Base-by-base conservation (phyloP, 2,888 invertebrate species). In the Drosophila suboccidentalis region DNA sequence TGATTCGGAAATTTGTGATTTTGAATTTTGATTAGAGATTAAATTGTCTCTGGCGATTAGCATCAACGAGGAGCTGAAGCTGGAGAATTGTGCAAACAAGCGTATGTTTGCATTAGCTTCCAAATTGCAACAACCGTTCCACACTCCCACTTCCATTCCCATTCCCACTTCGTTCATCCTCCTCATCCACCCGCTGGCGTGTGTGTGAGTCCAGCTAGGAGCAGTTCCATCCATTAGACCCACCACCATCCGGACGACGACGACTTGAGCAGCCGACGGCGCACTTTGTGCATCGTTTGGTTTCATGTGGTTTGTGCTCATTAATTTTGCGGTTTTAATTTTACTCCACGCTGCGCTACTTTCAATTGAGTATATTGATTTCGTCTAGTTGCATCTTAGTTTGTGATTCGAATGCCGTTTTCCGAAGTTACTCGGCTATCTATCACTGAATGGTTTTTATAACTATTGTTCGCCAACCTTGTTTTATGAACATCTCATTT, bases 21-120 rank as follows among this genome's bases (percentile, higher is more conserved):
- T 86, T 82, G 88, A 86, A 86, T 86, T 86, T 89, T 90, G 90
- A 90, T 86, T 86, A 78, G 89, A 86, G 86, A 86, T 89, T 86
- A 86, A 88, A 90, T 89, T 86, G 90, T 86, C 86, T 74, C 87
- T 86, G 81, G 81, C 87, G 86, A 86, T 86, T 86, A 90, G 83
- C 89, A 87, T 87, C 82, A 74, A 59, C 61, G 36, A 17, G 29
- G 38, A 65, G 58, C 61, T 49, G 19, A 15, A 55, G 47, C 59
- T 64, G 51, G 50, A 73, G 73, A 57, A 55, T 53, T 86, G 90
- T 78, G 89, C 86, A 86, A 89, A 89, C 72, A 88, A 90, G 78
- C 86, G 90, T 86, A 89, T 89, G 86, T 82, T 89, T 86, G 86
- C 78, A 82, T 90, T 89, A 88, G 78, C 46, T 44, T 50, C 69